Percentiles rank a stretch among this genome's conserved stretches.
Conservation (phyloP, 2,888 invertebrate species). For the Melinaea marsaeus region DNA sequence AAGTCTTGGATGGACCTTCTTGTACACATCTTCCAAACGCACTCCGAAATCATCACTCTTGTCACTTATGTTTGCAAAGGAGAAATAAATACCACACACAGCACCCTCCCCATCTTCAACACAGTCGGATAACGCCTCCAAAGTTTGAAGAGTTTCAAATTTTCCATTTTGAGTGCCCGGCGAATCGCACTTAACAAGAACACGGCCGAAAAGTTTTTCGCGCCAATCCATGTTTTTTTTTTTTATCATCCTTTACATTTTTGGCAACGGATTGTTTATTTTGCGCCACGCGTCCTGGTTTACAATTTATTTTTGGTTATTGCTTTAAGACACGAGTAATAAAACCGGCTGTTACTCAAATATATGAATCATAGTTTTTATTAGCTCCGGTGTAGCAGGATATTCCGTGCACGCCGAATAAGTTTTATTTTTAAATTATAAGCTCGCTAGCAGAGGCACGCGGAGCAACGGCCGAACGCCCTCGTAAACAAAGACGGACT, state of each 20-base stretch:
- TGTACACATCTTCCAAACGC: constrained; percentile 79
- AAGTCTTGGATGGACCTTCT: constrained; percentile 68
- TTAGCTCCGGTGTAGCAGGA: constrained; percentile 33
- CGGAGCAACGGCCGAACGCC: constrained; percentile 59
- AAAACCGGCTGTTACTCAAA: constrained; percentile 5
- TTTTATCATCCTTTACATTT: constrained; percentile 20
- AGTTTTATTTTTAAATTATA: constrained; percentile 59
- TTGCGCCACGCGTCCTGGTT: constrained; percentile 6
- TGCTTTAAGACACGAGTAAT: not conserved
- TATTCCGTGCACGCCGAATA: constrained; percentile 36
- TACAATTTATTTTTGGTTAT: not conserved
- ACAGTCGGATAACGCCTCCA: constrained; percentile 66
- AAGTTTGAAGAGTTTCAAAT: constrained; percentile 65
- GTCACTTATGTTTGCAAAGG: constrained; percentile 83
- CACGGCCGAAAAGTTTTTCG: constrained; percentile 79
- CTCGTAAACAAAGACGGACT: constrained; percentile 66
- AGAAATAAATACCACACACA: constrained; percentile 82
- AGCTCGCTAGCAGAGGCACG: constrained; percentile 31
- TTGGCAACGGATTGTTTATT: constrained; percentile 23
- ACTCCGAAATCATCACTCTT: constrained; percentile 83
- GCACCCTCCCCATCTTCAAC: constrained; percentile 72
- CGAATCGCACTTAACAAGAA: constrained; percentile 73
- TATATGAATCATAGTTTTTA: constrained; percentile 9
- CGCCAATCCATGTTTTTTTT: constrained; percentile 74
- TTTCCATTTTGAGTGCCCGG: constrained; percentile 63